Base-by-base conservation (phyloP, 2,888 invertebrate genomes). In the Stenichneumon culpator region DNA sequence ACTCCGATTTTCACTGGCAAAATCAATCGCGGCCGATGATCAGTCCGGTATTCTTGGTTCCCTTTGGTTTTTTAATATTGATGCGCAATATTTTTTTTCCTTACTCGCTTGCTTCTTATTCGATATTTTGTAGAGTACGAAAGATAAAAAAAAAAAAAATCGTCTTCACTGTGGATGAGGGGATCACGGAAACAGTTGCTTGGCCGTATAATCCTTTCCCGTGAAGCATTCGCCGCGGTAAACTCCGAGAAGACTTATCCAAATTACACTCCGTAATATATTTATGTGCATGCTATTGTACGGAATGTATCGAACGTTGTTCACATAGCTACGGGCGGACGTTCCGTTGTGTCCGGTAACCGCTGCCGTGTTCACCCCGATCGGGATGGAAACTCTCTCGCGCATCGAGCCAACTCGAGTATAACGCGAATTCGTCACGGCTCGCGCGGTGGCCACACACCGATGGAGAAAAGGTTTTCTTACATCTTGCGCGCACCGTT, bases 341-440 rank as follows among this genome's bases (percentile, higher is more conserved):
- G 74, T 32, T 44, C 44, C 77, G 52, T 16, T 54, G 60, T 7
- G 16, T 32, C 22, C 16, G 57, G 50, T 22, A 67, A 47, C 39
- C 44, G 78, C 74, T 50, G 78, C 70, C 69, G 70, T 74, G 83
- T 75, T 72, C 72, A 36, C 74, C 11, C 39, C 39, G 78, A 68
- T 65, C 63, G 68, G 82, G 84, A 83, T 83, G 82, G 79, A 86
- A 86, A 84, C 80, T 82, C 81, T 78, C 78, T 32, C 57, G 82
- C 67, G 72, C 73, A 39, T 57, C 82, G 84, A 74, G 79, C 74
- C 84, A 87, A 84, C 72, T 83, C 84, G 79, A 69, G 87, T 87
- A 84, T 86, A 87, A 86, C 87, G 86, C 79, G 80, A 82, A 88
- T 88, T 88, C 88, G 88, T 88, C 88, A 88, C 83, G 88, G 87